Base-by-base conservation (phyloP, 2,797 vertebrate species). In the Luscinia luscinia region DNA sequence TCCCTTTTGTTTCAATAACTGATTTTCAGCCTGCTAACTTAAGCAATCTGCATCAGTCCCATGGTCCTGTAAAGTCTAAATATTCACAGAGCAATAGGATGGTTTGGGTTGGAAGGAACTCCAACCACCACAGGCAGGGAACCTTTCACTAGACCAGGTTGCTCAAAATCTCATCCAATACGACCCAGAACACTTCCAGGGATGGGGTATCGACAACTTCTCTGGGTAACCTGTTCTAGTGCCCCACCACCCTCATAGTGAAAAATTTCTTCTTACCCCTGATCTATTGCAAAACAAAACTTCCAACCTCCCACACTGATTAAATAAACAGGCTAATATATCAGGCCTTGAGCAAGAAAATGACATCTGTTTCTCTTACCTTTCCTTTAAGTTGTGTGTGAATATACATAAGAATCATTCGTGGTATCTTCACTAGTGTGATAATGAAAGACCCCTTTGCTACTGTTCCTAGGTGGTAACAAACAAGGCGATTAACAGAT, bases 381-480 rank as follows among this genome's bases (percentile, higher is more conserved):
- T 99, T 99, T 97, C 99, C 99, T 98, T 99, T 99, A 41, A 99
- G 99, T 97, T 99, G 99, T 96, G 98, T 98, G 96, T 99, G 99
- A 94, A 99, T 97, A 96, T 99, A 99, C 98, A 99, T 99, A 83
- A 99, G 99, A 94, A 99, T 95, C 97, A 99, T 98, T 87, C 99
- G 98, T 11, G 99, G 99, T 95, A 99, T 98, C 98, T 99, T 99
- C 93, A 99, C 99, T 88, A 99, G 96, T 0, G 99, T 99, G 97
- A 99, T 99, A 98, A 99, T 99, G 97, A 99, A 99, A 96, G 99
- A 99, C 38, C 99, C 99, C 95, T 99, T 99, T 66, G 99, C 99
- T 82, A 99, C 98, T 5, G 99, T 99, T 85, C 99, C 99, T 80
- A 99, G 98, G 96, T 99, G 99, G 95, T 99, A 99, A 81, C 99